A percentile compares a stretch with the other conserved stretches of the same genome.
These are phyloP conservation scores for Phyllotreta striolata DNA, from an alignment of 2,888 invertebrate genomes.

Conservation along the genomic window DNA sequence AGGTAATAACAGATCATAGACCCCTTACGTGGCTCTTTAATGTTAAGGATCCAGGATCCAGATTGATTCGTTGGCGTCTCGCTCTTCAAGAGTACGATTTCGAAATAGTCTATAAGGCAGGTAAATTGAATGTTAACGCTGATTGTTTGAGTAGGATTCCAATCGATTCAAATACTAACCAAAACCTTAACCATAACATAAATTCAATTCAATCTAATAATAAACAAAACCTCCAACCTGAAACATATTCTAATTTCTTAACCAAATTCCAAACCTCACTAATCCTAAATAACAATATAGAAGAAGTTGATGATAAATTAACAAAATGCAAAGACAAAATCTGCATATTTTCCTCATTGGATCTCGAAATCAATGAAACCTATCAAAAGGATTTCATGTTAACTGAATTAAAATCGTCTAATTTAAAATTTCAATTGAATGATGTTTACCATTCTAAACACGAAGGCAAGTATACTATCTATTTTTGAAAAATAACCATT, in stretches of 20 bases:
- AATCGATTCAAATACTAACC: not conserved
- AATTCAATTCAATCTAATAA: not conserved
- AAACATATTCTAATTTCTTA: not conserved
- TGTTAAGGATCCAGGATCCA: constrained; percentile 48
- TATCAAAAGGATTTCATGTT: not conserved
- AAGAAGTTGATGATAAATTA: not conserved
- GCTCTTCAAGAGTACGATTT: constrained; percentile 51
- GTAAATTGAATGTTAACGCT: constrained; percentile 14
- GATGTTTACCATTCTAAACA: not conserved
- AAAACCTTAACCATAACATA: not conserved
- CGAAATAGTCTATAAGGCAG: constrained; percentile 22
- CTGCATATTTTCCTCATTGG: not conserved
- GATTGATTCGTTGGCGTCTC: constrained; percentile 52
- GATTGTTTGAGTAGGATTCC: constrained; percentile 2
- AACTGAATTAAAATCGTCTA: not conserved
- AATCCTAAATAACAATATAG: not conserved
- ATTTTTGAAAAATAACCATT: not conserved
- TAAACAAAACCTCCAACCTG: not conserved
- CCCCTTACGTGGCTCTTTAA: constrained; percentile 54
- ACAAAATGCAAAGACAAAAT: not conserved
- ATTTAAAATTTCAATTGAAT: not conserved
- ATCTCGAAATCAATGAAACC: not conserved
- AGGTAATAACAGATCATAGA: constrained; percentile 53
- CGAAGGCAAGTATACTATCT: not conserved
- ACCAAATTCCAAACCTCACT: not conserved